Evolutionary conservation across 2,797 vertebrate genomes (phyloP).

Genomic region (Xenopus petersii): DNA sequence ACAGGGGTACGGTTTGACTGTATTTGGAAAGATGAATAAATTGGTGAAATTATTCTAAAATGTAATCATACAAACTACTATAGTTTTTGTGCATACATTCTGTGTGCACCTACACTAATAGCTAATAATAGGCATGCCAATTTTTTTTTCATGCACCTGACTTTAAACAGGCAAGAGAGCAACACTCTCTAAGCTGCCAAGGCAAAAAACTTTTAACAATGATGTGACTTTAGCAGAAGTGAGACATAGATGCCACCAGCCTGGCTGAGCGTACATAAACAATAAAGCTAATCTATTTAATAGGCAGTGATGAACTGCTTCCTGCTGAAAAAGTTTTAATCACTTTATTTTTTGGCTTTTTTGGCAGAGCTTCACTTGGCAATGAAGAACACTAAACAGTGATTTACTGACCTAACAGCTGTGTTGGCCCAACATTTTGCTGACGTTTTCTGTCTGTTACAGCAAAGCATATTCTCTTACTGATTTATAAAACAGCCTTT

Average conservation of each 20-base stretch:
- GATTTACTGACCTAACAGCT: constrained; percentile 51
- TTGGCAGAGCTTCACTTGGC: constrained; percentile 52
- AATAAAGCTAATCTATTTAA: constrained; percentile 58
- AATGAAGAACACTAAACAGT: constrained; percentile 47
- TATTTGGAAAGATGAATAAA: no score
- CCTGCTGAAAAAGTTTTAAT: constrained; percentile 49
- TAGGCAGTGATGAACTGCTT: constrained; percentile 51
- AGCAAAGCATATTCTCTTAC: constrained; percentile 33
- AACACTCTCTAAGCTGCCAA: no score
- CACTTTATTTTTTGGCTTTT: constrained; percentile 53
- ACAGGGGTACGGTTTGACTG: no score
- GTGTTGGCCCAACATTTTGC: constrained; percentile 40
- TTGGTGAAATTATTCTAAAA: no score
- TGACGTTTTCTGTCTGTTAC: constrained; percentile 35
- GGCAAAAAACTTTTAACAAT: no score
- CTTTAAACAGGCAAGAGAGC: no score
- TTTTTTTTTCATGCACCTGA: not conserved
- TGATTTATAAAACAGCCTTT: not conserved
- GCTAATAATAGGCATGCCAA: no score
- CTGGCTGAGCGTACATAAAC: constrained; percentile 48
- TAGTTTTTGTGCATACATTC: no score
- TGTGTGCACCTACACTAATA: no score
- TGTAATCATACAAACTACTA: no score
- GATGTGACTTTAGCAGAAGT: not conserved
- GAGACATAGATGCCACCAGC: constrained; percentile 21